phyloP scores from a whole-genome alignment of 2,888 invertebrate species.

The Ditula angustiorana region DNA sequence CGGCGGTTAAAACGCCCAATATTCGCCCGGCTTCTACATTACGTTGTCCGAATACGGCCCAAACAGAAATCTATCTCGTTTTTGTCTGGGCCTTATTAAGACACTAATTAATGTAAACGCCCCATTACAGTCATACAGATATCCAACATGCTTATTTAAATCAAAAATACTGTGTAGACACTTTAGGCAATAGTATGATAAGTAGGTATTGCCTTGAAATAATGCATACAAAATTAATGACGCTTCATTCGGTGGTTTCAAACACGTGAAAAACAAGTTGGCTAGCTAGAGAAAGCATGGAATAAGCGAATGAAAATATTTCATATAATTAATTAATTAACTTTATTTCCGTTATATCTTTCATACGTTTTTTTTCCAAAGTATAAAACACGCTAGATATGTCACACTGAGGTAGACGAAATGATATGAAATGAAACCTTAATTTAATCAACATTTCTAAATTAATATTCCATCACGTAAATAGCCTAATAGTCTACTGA shows the following conservation, averaged over 20 bases:
- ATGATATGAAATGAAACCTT: conserved; percentile 26
- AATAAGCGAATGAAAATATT: neutral
- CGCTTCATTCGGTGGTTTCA: conserved; percentile 14
- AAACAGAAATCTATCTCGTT: too few relatives aligned
- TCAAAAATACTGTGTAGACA: conserved; percentile 1
- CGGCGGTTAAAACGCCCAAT: too few relatives aligned
- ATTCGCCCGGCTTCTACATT: too few relatives aligned
- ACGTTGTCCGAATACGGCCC: too few relatives aligned
- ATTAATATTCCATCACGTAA: neutral
- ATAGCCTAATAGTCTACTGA: neutral
- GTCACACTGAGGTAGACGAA: conserved; percentile 24
- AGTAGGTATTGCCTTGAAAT: neutral
- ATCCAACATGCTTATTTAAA: neutral
- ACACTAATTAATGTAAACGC: too few relatives aligned
- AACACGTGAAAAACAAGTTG: too few relatives aligned
- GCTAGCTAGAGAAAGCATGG: neutral
- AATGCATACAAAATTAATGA: neutral
- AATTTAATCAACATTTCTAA: neutral
- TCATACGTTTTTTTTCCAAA: neutral
- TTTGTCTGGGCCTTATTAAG: too few relatives aligned
- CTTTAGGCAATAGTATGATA: neutral
- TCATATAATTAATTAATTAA: too few relatives aligned
- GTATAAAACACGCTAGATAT: conserved; percentile 13
- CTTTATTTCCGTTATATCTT: neutral
- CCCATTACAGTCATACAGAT: too few relatives aligned